These are phyloP conservation scores for Hofmannophila pseudospretella DNA, from an alignment of 2,888 invertebrate genomes.

Conservation along the genomic window DNA sequence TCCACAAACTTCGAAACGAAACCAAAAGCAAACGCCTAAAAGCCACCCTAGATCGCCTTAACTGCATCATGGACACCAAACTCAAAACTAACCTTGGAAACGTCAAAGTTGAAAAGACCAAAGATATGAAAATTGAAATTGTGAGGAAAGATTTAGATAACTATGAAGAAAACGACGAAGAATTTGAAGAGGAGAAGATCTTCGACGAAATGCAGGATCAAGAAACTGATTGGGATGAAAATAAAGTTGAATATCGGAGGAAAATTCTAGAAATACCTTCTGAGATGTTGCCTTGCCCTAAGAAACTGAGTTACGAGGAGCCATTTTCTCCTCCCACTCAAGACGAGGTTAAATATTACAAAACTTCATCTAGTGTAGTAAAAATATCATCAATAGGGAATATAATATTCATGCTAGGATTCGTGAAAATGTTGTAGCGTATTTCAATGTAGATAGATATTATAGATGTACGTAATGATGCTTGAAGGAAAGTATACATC, in stretches of 20 bases:
- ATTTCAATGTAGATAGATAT: neutral
- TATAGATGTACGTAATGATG: no score
- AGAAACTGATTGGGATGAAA: conserved; percentile 43
- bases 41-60: conserved; percentile 81
- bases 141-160: conserved; percentile 28
- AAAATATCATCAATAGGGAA: conserved; percentile 22
- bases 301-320: conserved; percentile 51
- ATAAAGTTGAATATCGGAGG: conserved; percentile 52
- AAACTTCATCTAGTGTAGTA: conserved; percentile 43
- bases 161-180: conserved; percentile 49
- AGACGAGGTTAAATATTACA: conserved; percentile 68
- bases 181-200: conserved; percentile 45
- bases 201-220: conserved; percentile 69
- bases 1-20: conserved; percentile 84
- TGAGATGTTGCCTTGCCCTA: conserved; percentile 60
- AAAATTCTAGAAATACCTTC: conserved; percentile 57
- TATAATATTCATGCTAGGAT: conserved; percentile 24
- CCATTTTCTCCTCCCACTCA: conserved; percentile 64
- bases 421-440: conserved; percentile 39
- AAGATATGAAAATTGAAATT: conserved; percentile 12
- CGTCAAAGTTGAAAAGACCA: conserved; percentile 36
- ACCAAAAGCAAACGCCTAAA: conserved; percentile 83
- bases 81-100: conserved; percentile 36
- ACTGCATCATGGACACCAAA: conserved; percentile 80
- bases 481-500: no score